phyloP scores from a whole-genome alignment of 2,888 invertebrate genomes.

The Graphium colonna region DNA sequence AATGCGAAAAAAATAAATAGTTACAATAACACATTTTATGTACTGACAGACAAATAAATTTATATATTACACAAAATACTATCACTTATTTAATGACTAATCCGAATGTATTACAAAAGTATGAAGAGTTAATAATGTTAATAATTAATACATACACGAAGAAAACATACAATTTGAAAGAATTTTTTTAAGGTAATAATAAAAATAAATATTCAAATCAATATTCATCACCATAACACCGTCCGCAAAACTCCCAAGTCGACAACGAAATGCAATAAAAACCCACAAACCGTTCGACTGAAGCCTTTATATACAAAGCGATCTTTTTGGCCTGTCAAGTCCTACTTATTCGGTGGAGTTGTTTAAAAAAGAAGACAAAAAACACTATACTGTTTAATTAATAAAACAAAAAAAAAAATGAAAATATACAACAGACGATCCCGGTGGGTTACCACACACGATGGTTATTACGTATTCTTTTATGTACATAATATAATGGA shows the following conservation, averaged over 20 bases:
- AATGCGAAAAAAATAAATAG: neutral
- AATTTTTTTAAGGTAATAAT: too few species aligned
- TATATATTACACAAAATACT: too few species aligned
- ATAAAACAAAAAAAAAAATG: conserved; percentile 37
- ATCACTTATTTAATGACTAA: too few species aligned
- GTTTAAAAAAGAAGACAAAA: conserved; percentile 38
- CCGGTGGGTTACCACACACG: conserved; percentile 60
- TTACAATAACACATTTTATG: too few species aligned
- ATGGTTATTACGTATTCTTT: conserved; percentile 59
- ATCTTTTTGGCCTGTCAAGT: conserved; percentile 69
- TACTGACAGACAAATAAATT: too few species aligned
- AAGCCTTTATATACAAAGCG: conserved; percentile 69
- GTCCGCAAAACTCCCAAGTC: neutral
- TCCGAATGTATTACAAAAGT: too few species aligned
- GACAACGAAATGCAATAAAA: conserved; percentile 23
- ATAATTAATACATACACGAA: too few species aligned
- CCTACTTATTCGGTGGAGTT: conserved; percentile 61
- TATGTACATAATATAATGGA: conserved; percentile 55
- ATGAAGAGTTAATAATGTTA: too few species aligned
- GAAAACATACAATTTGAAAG: too few species aligned
- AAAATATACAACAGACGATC: conserved; percentile 51
- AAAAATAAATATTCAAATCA: neutral
- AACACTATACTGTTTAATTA: conserved; percentile 29
- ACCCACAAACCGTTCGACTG: conserved; percentile 28
- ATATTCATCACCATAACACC: neutral